Evolutionary conservation across 1,140 invertebrate genomes (phyloP), one percentile per base, ranked within the genome.

Genomic region (Asobara japonica): DNA sequence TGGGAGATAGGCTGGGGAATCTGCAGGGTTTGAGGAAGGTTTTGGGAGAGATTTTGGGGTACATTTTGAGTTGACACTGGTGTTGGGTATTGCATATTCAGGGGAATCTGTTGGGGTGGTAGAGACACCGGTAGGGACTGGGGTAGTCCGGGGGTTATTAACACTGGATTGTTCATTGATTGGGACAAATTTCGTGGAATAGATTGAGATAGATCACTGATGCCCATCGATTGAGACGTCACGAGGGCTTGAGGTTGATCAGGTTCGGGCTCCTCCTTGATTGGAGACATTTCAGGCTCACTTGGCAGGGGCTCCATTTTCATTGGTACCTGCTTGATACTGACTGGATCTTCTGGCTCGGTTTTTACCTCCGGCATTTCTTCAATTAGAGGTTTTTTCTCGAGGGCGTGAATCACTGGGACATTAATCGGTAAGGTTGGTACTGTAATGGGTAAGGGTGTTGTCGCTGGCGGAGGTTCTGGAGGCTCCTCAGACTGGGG

Each of bases 351-450:
- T 75, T 86, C 84, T 5, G 71, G 78, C 38, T 86, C 84, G 11
- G 73, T 79, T 51, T 86, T 83, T 3, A 82, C 69, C 29, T 86
- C 80, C 3, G 77, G 62, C 0, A 65, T 30, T 51, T 86, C 86
- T 3, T 86, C 82, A 0, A 83, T 16, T 1, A 79, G 56, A 0
- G 82, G 81, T 61, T 84, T 83, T 27, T 86, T 87, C 13, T 88
- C 86, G 2, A 84, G 62, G 0, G 83, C 71, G 25, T 87, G 84
- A 69, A 88, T 87, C 2, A 87, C 86, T 10, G 86, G 84, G 27
- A 87, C 84, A 18, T 84, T 86, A 71, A 87, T 87, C 0, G 86
- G 85, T 45, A 87, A 62, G 36, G 71, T 85, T 38, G 84, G 82
- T 29, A 86, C 81, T 4, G 29, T 18, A 2, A 80, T 72, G 1